phyloP scores from a whole-genome alignment of 2,797 vertebrate species.

The Glyptemys insculpta region DNA sequence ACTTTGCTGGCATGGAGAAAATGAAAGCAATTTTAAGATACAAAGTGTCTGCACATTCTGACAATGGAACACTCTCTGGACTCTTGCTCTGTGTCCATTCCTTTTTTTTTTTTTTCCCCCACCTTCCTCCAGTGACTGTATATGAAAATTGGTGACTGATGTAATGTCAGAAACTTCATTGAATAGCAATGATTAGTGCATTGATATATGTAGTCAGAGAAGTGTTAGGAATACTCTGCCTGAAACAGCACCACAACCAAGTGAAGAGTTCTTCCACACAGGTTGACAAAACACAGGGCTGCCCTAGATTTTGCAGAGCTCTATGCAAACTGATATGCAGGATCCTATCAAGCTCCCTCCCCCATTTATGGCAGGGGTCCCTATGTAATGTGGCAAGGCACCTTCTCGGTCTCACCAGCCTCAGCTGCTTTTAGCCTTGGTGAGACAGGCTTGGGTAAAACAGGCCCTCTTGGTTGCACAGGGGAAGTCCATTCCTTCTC shows the following conservation, averaged over 20 bases:
- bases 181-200: neutral
- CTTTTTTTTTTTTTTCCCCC: too few species aligned
- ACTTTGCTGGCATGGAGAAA: neutral
- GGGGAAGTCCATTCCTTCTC: too few species aligned
- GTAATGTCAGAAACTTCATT: neutral
- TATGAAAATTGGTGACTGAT: neutral
- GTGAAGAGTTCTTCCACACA: too few species aligned
- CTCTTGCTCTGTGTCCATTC: neutral
- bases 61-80: neutral
- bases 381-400: too few species aligned
- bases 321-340: neutral
- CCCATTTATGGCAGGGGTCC: neutral
- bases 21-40: neutral
- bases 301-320: neutral
- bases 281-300: neutral
- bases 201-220: neutral
- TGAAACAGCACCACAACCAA: neutral
- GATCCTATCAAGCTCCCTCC: neutral
- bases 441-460: too few species aligned
- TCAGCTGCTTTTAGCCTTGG: too few species aligned
- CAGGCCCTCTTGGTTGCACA: too few species aligned
- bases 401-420: too few species aligned
- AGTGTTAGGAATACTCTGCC: neutral
- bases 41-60: neutral
- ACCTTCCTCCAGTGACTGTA: neutral